Conservation (phyloP, 2,797 vertebrate species). For the Potorous gilbertii region DNA sequence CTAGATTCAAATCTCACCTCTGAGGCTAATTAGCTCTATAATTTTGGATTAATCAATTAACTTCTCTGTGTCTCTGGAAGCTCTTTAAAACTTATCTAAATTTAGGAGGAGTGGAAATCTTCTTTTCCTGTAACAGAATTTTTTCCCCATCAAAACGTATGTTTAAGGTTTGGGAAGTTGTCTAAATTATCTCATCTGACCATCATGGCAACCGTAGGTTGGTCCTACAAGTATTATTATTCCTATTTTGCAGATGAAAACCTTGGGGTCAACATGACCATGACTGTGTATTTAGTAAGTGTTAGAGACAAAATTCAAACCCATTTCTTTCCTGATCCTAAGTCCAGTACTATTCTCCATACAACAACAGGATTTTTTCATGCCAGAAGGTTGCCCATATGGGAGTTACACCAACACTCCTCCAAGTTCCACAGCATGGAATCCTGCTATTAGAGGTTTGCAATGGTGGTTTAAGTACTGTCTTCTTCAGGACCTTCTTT, state of each 20-base stretch:
- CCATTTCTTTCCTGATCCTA: slow-evolving; percentile 9
- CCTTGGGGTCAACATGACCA: slow-evolving; percentile 15
- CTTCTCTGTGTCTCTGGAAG: neutral
- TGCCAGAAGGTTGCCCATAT: neutral
- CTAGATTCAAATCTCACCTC: neutral
- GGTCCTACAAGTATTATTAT: neutral
- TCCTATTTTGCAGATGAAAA: neutral
- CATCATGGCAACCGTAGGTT: neutral
- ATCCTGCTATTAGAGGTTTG: neutral
- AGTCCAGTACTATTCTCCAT: neutral
- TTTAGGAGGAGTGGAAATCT: neutral
- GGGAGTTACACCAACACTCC: neutral
- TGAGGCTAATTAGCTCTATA: neutral
- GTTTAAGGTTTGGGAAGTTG: slow-evolving; percentile 1
- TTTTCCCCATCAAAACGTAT: neutral
- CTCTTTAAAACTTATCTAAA: neutral
- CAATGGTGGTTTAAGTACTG: neutral
- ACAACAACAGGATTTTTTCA: neutral
- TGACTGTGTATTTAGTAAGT: slow-evolving; percentile 2
- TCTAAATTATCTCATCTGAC: neutral
- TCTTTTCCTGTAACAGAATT: neutral
- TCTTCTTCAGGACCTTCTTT: neutral
- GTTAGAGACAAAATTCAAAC: slow-evolving; percentile 7
- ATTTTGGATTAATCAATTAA: neutral
- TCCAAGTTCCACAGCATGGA: neutral